A percentile compares a stretch with the other conserved stretches of the same genome.
phyloP scores from a whole-genome alignment of 2,797 vertebrate genomes.

The Aplochiton taeniatus region DNA sequence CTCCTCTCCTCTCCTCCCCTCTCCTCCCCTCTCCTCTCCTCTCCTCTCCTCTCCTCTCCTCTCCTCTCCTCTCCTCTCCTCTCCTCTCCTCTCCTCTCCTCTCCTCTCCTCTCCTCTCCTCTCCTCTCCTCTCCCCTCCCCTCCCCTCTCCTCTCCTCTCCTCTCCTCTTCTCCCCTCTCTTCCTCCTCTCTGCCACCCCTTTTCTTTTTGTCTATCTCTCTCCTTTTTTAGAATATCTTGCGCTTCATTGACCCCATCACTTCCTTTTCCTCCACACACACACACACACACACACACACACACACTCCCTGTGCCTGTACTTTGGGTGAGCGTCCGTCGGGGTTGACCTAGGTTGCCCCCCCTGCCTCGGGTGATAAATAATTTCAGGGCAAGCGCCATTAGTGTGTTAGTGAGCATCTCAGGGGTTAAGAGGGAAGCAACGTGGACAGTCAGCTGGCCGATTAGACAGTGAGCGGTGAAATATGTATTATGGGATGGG shows the following conservation, averaged over 20 bases:
- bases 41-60: conserved; percentile 46
- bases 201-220: conserved; percentile 39
- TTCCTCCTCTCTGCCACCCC: conserved; percentile 45
- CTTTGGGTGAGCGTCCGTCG: background rate
- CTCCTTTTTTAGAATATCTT: conserved; percentile 32
- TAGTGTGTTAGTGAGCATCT: conserved; percentile 59
- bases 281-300: conserved; percentile 26
- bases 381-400: conserved; percentile 69
- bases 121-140: conserved; percentile 21
- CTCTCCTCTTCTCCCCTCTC: conserved; percentile 50
- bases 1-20: conserved; percentile 55
- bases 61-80: conserved; percentile 41
- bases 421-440: conserved; percentile 64
- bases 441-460: conserved; percentile 58
- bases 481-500: conserved; percentile 41
- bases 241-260: conserved; percentile 82
- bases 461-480: conserved; percentile 73
- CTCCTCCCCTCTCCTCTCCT: background rate
- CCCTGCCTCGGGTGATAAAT: conserved; percentile 62
- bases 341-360: conserved; percentile 68
- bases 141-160: conserved; percentile 52
- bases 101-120: conserved; percentile 52
- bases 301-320: background rate
- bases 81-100: conserved; percentile 49
- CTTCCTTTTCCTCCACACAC: conserved; percentile 52